Percentiles rank a stretch among this genome's conserved stretches.
Conservation (phyloP, 2,888 invertebrate genomes). For the Caenorhabditis sp. region DNA sequence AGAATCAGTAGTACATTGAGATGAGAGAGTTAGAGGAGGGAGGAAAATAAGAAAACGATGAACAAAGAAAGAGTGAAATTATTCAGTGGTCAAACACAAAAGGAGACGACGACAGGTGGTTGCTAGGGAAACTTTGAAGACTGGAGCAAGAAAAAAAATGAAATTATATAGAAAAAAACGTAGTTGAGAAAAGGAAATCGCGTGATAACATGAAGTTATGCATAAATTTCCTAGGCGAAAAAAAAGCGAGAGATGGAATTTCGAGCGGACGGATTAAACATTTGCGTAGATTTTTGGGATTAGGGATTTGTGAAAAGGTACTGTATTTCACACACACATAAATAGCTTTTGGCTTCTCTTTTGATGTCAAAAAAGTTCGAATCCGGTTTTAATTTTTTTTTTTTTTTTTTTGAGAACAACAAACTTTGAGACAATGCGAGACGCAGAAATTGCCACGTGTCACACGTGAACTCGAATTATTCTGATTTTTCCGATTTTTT, state of each 20-base stretch:
- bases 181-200: background rate
- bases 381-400: no score
- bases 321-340: background rate
- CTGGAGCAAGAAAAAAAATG: background rate
- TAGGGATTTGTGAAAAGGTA: background rate
- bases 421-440: no score
- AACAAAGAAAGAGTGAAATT: background rate
- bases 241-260: no score
- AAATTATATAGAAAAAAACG: background rate
- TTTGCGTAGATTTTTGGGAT: background rate
- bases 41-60: background rate
- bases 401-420: no score
- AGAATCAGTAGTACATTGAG: no score
- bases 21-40: no score
- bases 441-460: no score
- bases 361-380: no score
- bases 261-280: background rate
- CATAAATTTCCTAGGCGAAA: background rate
- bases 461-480: no score
- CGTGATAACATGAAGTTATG: constrained; percentile 1
- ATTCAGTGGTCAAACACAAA: constrained; percentile 1
- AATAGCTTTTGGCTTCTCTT: no score
- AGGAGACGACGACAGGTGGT: background rate
- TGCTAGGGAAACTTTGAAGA: background rate
- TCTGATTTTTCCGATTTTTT: no score